Evolutionary conservation across 2,113 vertebrate genomes (phyloP), one percentile per base, ranked within the genome.

Genomic region (Eublepharis macularius): DNA sequence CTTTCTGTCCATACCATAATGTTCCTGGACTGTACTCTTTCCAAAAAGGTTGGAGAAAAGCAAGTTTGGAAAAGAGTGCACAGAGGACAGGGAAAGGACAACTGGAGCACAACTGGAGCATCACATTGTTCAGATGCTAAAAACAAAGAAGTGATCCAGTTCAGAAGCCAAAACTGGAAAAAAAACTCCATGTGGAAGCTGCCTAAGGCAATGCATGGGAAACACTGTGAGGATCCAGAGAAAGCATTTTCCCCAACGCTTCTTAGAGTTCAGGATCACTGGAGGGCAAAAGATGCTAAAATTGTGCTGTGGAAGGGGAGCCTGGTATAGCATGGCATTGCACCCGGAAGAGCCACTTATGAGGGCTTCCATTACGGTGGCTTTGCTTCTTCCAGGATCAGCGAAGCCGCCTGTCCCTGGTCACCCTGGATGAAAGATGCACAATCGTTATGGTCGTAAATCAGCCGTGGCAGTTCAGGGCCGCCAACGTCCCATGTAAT

Each of bases 391-490:
- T 36, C 60, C n/a, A 39, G 4, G 11, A n/a, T 29, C 76, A 83
- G 76, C 43, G 36, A 47, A 54, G 21, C 76, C 7, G 68, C 66
- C 84, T 78, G 41, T 41, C 45, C 83, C 68, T 41, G 69, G 54
- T 74, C 86, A 83, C 57, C 36, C 11, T 34, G 66, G 68, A 78
- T 83, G 76, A 80, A 80, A 66, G 76, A 87, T 74, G 76, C 69
- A 29, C 73, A 54, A 66, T 83, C 45, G 57, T 83, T 79, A 43
- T 8, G 9, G 63, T 54, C 81, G 19, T 87, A 73, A 77, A 87
- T 87, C 86, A 87, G 68, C 45, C 2, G 43, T 66, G 75, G 43
- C 68, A 87, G 75, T 26, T 74, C 68, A 66, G 86, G 81, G 74
- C 68, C 54, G 32, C 81, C 69, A 66, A 26, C 29, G 7, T 87